Evolutionary conservation across 2,797 vertebrate species (phyloP).

Genomic region (Lepilemur septentrionalis): DNA sequence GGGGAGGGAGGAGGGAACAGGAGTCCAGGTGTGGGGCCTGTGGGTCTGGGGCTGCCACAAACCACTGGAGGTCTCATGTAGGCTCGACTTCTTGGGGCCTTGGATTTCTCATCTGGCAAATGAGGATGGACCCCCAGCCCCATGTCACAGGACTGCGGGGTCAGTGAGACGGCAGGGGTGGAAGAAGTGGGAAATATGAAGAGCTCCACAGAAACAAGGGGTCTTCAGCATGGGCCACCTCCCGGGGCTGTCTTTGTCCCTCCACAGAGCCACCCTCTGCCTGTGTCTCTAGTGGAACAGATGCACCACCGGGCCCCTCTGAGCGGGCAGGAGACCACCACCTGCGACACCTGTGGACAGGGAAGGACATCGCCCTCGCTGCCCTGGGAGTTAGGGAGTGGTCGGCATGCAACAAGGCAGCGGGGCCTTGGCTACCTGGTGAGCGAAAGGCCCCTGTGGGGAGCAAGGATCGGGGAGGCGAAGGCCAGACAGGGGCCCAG

Average conservation of each 20-base stretch:
- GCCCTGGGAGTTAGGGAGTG: not conserved
- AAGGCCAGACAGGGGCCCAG: rapidly evolving
- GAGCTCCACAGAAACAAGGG: not conserved
- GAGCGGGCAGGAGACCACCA: not conserved
- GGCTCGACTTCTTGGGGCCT: not conserved
- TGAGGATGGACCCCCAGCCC: not conserved
- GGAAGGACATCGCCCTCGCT: not conserved
- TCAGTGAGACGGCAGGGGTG: not conserved
- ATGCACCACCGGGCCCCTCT: not conserved
- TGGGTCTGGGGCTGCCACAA: not conserved
- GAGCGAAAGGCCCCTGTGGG: not conserved
- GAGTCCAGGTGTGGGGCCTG: not conserved
- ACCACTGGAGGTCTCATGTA: not conserved
- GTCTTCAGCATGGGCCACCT: not conserved
- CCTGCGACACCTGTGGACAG: rapidly evolving
- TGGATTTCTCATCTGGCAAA: not conserved
- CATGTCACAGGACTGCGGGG: not conserved
- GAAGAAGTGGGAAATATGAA: not conserved
- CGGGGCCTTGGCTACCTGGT: not conserved
- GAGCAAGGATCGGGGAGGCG: rapidly evolving
- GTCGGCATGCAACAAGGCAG: not conserved
- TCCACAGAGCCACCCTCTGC: not conserved
- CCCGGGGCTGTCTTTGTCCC: not conserved
- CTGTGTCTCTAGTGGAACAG: not conserved
- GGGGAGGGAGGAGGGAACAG: rapidly evolving